Conservation (phyloP, 2,888 invertebrate species). For the Chaitophorus viminalis region DNA sequence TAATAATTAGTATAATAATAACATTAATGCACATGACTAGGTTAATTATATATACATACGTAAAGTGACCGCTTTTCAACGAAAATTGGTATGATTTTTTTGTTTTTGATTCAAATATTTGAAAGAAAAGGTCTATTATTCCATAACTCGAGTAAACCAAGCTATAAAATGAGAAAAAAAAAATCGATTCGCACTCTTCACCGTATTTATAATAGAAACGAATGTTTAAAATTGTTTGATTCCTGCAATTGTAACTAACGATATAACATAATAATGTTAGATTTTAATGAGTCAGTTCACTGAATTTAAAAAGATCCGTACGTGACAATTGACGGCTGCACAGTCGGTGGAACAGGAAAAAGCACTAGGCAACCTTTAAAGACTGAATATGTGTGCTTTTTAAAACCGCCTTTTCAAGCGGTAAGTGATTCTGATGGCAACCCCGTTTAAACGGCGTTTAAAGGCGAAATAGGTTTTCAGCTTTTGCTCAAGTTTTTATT, state of each 20-base stretch:
- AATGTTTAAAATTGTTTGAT: neutral
- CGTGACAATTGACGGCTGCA: slow-evolving; percentile 13
- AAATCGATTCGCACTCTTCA: too few relatives aligned
- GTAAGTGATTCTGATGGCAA: slow-evolving; percentile 50
- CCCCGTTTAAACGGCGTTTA: slow-evolving; percentile 54
- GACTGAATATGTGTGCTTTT: slow-evolving; percentile 30
- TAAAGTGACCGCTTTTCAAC: too few relatives aligned
- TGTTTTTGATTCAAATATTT: too few relatives aligned
- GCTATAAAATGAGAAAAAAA: too few relatives aligned
- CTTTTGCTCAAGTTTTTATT: slow-evolving; percentile 48
- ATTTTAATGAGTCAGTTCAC: slow-evolving; percentile 37
- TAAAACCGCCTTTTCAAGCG: slow-evolving; percentile 37
- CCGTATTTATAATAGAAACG: too few relatives aligned
- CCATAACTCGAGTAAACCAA: too few relatives aligned
- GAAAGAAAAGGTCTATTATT: too few relatives aligned
- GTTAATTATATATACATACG: too few relatives aligned
- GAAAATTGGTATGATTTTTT: too few relatives aligned
- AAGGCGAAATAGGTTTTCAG: slow-evolving; percentile 50
- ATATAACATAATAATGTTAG: neutral
- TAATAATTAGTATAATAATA: too few relatives aligned
- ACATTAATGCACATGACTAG: too few relatives aligned
- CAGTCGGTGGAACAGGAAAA: slow-evolving; percentile 35
- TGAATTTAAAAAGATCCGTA: slow-evolving; percentile 18
- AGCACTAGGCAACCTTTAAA: slow-evolving; percentile 35
- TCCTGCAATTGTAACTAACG: neutral